Evolutionary conservation across 2,797 vertebrate genomes (phyloP).

Genomic region (Cygnus olor): DNA sequence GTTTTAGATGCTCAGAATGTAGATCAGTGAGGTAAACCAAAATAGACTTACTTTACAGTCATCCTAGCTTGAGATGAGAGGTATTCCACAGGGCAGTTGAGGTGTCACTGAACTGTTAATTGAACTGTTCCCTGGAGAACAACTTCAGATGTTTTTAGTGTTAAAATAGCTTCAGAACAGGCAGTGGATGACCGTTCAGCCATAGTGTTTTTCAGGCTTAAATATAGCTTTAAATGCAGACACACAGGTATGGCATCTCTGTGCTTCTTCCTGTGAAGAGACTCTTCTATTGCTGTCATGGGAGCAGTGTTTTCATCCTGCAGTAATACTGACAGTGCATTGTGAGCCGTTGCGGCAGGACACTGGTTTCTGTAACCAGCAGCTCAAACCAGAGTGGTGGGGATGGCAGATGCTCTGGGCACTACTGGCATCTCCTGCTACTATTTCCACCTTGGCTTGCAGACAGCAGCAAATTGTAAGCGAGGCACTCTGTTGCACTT

Average conservation of each 20-base stretch:
- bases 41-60: neutral
- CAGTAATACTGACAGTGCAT: no score
- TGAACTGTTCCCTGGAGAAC: neutral
- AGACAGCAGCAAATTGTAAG: no score
- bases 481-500: no score
- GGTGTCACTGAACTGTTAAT: neutral
- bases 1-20: neutral
- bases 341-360: no score
- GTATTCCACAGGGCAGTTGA: accelerated
- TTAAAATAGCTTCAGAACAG: neutral
- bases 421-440: no score
- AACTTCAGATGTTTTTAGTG: neutral
- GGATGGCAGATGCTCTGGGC: neutral
- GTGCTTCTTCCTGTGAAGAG: neutral
- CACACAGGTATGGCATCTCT: neutral
- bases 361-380: no score
- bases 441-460: no score
- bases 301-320: neutral
- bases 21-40: neutral
- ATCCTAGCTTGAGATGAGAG: neutral
- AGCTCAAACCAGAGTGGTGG: neutral
- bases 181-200: neutral
- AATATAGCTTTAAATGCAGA: neutral
- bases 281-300: neutral
- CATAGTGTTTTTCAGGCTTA: neutral